Conservation (phyloP, 1,140 invertebrate genomes). For the Bacillus rossius region DNA sequence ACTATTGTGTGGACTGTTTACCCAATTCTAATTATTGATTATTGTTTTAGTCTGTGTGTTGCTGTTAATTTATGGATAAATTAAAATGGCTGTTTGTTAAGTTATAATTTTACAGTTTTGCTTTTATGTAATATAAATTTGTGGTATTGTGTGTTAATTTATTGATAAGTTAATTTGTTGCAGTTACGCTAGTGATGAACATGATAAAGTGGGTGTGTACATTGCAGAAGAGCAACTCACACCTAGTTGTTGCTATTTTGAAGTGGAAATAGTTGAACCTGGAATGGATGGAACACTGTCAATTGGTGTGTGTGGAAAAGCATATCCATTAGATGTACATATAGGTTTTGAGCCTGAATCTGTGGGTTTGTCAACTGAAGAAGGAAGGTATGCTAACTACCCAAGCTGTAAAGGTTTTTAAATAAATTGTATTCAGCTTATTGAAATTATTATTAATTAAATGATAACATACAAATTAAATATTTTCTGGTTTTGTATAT, state of each 20-base stretch:
- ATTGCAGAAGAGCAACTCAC: constrained; percentile 37
- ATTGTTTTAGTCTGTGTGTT: too few species aligned
- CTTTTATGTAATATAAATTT: too few species aligned
- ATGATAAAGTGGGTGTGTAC: constrained; percentile 39
- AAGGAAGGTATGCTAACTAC: constrained; percentile 43
- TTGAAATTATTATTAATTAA: constrained; percentile 8
- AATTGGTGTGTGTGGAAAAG: constrained; percentile 41
- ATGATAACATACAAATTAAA: too few species aligned
- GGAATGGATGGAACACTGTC: constrained; percentile 36
- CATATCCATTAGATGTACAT: constrained; percentile 41
- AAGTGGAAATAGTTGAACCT: constrained; percentile 43
- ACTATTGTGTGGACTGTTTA: too few species aligned
- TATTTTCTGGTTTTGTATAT: too few species aligned
- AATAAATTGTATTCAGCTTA: too few species aligned
- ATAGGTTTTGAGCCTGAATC: constrained; percentile 43
- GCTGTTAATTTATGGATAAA: too few species aligned
- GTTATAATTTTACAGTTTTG: too few species aligned
- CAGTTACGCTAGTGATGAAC: constrained; percentile 25
- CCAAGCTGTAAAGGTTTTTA: too few species aligned
- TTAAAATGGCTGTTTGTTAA: too few species aligned
- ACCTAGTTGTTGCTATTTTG: constrained; percentile 43
- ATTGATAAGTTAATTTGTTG: not conserved
- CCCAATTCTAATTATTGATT: too few species aligned
- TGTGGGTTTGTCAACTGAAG: constrained; percentile 43
- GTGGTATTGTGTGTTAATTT: too few species aligned